Evolutionary conservation across 2,113 vertebrate species (phyloP), one percentile per base, ranked within the genome.

Genomic region (Willisornis vidua): DNA sequence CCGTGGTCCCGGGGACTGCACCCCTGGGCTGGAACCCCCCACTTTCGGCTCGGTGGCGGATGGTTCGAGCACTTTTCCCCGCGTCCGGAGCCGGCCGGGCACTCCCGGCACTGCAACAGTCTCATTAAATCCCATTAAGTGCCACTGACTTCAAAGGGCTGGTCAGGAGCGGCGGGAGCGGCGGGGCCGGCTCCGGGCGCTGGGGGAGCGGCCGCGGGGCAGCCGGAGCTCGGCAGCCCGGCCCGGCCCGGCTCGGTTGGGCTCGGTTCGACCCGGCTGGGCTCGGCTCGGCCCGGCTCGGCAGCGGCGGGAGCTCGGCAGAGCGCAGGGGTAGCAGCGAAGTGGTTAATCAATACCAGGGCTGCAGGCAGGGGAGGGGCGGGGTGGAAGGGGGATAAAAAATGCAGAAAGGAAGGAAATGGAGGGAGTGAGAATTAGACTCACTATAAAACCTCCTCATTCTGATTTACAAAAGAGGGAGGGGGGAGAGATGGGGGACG

Each of bases 341-440:
- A 95, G 85, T 82, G 94, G 96, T 97, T 96, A 97, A 97, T 97
- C 90, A 96, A 97, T 98, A 98, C 93, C 95, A 93, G 96, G 93
- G 84, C 81, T 96, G 93, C 87, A 57, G 92, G 93, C 93, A 74
- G 89, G 96, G 95, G 97, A 96, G 96, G 96, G 95, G 97, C 95
- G 93, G 94, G 86, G 77, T 89, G 93, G 94, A 96, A 85, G 95
- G 93, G 96, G 96, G 94, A 96, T 81, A 96, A 93, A 96, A 97
- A 89, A 93, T 79, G 86, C 84, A 90, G 84, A 92, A 77, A 91
- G 93, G 79, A 83, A 93, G 83, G 92, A 89, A 96, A 96, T 96
- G 88, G 96, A 96, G 97, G 97, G 97, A 98, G 97, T 98, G 87
- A 96, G 94, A 97, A 96, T 98, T 98, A 95, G 95, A 95, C 94